phyloP scores from a whole-genome alignment of 2,888 invertebrate species.

The Protonemura montana region DNA sequence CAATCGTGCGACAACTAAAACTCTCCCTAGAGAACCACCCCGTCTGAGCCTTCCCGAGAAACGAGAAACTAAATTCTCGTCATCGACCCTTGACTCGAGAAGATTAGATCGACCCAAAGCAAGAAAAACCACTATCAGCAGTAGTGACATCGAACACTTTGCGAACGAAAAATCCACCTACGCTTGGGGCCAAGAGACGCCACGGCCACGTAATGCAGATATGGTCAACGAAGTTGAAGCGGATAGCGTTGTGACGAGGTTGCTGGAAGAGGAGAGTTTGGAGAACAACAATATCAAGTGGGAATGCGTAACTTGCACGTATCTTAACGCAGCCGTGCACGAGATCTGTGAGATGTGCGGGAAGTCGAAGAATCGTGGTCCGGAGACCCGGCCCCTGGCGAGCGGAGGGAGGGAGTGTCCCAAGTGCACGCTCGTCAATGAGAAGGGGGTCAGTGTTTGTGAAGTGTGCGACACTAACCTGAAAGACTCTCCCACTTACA shows the following conservation, averaged over 20 bases:
- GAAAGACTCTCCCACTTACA: slow-evolving; percentile 79
- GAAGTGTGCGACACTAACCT: slow-evolving; percentile 74
- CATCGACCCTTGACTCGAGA: slow-evolving; percentile 45
- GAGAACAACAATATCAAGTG: slow-evolving; percentile 59
- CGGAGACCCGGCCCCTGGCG: slow-evolving; percentile 70
- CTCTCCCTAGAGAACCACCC: slow-evolving; percentile 45
- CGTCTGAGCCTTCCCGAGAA: slow-evolving; percentile 27
- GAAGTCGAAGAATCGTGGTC: slow-evolving; percentile 67
- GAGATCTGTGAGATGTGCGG: slow-evolving; percentile 80
- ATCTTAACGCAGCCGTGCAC: slow-evolving; percentile 64
- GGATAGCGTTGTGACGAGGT: background rate
- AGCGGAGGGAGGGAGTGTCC: slow-evolving; percentile 80
- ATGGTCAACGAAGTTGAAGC: background rate
- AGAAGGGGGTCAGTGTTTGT: slow-evolving; percentile 69
- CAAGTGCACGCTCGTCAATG: slow-evolving; percentile 78
- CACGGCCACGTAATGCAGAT: background rate
- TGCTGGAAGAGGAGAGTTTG: slow-evolving; percentile 37
- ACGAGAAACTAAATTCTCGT: slow-evolving; percentile 39
- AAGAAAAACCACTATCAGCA: background rate
- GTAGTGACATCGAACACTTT: background rate
- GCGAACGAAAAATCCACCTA: background rate
- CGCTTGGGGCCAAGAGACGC: background rate
- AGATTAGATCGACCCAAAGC: slow-evolving; percentile 35
- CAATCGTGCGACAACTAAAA: slow-evolving; percentile 43
- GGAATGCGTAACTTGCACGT: slow-evolving; percentile 78